These are phyloP conservation scores for Omphaloscelis lunosa DNA, from an alignment of 2,888 invertebrate species.

Conservation along the genomic window DNA sequence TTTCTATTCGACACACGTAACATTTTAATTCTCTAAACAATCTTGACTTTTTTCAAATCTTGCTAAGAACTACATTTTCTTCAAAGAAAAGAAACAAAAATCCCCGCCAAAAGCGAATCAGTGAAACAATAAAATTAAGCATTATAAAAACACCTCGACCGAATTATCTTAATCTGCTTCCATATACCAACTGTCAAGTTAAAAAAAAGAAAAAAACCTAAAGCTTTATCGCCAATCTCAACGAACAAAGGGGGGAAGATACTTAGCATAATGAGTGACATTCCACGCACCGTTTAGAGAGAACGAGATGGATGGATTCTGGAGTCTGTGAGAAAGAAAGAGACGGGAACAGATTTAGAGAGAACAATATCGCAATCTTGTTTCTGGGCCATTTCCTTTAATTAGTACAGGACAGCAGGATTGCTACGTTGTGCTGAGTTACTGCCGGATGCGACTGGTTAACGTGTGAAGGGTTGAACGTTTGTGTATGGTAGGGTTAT, in stretches of 20 bases:
- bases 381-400: constrained; percentile 91
- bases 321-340: constrained; percentile 59
- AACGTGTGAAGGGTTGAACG: constrained; percentile 65
- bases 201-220: constrained; percentile 76
- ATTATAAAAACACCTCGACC: constrained; percentile 80
- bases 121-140: constrained; percentile 83
- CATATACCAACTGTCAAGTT: constrained; percentile 90
- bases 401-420: constrained; percentile 89
- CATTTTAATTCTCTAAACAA: background rate
- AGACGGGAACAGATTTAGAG: constrained; percentile 77
- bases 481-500: constrained; percentile 34
- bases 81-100: constrained; percentile 46
- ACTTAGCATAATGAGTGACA: constrained; percentile 91
- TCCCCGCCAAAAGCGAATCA: constrained; percentile 56
- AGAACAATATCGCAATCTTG: constrained; percentile 91
- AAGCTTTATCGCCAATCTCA: constrained; percentile 83
- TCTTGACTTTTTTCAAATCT: background rate
- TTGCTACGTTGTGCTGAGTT: constrained; percentile 83
- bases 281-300: constrained; percentile 86
- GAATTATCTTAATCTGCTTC: constrained; percentile 89
- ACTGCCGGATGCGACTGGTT: constrained; percentile 77
- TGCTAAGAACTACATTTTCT: constrained; percentile 29
- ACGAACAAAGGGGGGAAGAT: constrained; percentile 86
- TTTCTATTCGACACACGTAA: background rate
- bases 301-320: constrained; percentile 72